These are phyloP conservation scores for Allygus modestus DNA, from an alignment of 2,888 invertebrate species.

Conservation along the genomic window DNA sequence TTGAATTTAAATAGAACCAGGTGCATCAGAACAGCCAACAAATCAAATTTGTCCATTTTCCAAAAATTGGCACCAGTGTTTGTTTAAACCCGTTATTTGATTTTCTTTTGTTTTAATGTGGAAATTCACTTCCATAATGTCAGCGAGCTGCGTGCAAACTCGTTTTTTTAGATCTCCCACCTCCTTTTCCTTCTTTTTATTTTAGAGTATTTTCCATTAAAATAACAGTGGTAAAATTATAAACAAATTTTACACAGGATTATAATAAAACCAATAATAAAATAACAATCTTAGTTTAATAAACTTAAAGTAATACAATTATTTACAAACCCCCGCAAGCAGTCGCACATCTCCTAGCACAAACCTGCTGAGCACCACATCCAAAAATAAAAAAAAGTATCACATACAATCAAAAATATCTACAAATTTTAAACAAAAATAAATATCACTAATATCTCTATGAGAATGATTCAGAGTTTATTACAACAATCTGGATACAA, in stretches of 20 bases:
- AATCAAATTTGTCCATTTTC: too few species aligned
- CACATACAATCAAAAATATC: conserved; percentile 10
- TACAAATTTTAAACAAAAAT: not conserved
- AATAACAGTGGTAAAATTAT: not conserved
- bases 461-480: not conserved
- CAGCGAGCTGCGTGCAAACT: too few species aligned
- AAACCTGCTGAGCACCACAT: conserved; percentile 11
- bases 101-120: too few species aligned
- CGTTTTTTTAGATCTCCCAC: too few species aligned
- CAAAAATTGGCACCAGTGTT: too few species aligned
- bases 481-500: not conserved
- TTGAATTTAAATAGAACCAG: too few species aligned
- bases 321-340: conserved; percentile 28
- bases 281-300: conserved; percentile 47
- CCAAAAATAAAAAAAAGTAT: not conserved
- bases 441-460: conserved; percentile 12
- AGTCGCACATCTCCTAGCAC: not conserved
- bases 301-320: conserved; percentile 44
- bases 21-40: too few species aligned
- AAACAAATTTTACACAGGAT: not conserved
- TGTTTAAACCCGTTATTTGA: too few species aligned
- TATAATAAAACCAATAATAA: conserved; percentile 29
- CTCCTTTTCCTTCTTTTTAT: too few species aligned
- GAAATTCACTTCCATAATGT: too few species aligned
- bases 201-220: too few species aligned